phyloP scores from a whole-genome alignment of 2,113 vertebrate genomes.

The Craseonycteris thonglongyai region DNA sequence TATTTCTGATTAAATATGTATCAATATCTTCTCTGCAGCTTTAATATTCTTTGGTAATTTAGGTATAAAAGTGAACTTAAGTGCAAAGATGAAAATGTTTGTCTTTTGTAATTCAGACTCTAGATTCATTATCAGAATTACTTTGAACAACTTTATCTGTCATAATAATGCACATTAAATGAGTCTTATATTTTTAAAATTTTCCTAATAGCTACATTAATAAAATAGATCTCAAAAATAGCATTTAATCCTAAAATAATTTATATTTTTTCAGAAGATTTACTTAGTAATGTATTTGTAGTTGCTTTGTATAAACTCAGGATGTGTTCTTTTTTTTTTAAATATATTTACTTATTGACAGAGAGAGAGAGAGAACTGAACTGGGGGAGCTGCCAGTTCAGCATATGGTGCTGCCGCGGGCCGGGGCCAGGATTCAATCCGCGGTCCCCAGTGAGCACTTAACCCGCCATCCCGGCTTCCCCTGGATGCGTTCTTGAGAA shows the following conservation, averaged over 20 bases:
- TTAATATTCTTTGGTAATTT: neutral
- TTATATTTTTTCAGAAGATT: neutral
- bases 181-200: neutral
- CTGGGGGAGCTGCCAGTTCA: no score
- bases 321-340: neutral
- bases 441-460: no score
- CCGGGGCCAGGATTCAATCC: no score
- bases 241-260: neutral
- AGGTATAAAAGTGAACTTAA: neutral
- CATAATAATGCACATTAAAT: neutral
- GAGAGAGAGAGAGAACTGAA: no score
- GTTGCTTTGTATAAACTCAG: neutral
- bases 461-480: no score
- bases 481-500: no score
- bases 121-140: neutral
- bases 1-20: neutral
- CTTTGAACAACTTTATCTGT: neutral
- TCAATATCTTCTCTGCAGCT: neutral
- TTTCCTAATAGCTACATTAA: neutral
- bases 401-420: no score
- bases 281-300: constrained; percentile 1
- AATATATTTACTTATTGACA: no score
- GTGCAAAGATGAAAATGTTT: neutral
- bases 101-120: constrained; percentile 14
- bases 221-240: constrained; percentile 17